Base-by-base conservation (phyloP, 2,888 invertebrate species). In the Drosophila phalerata region DNA sequence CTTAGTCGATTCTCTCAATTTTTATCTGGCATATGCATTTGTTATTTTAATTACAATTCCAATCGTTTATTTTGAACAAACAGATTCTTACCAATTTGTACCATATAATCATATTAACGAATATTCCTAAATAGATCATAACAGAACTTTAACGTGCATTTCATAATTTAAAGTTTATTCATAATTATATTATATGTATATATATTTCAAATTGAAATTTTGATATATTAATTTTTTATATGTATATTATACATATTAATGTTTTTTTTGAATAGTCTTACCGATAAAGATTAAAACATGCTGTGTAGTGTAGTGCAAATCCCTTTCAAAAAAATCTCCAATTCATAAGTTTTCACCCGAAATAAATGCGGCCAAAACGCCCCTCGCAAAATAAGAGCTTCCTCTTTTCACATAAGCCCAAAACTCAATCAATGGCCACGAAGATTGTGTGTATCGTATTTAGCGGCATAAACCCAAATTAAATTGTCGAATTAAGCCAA, bases 401-500 rank as follows among this genome's bases (percentile, higher is more conserved):
- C 84, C 88, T 83, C 84, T 86, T 88, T 84, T 86, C 84, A 71
- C 78, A 66, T 60, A 69, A 73, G 53, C 61, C 32, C 17, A 49
- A 64, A 61, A 55, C 42, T 55, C 55, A 45, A 45, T 53, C 61
- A 53, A 45, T 45, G 61, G 37, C 53, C 34, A 22, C 37, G n/a
- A 19, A 49, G 66, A 69, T 79, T 79, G 73, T 47, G 66, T 40
- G n/a, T n/a, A n/a, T 64, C 60, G 57, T 43, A 86, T 84, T 84
- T 83, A 67, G 86, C 60, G 60, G 80, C 84, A 70, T 70, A 89
- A 80, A 52, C 89, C 82, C 55, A 85, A 85, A 85, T 85, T 85
- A 89, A 87, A 85, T 85, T 85, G 85, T 85, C 85, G 88, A 82
- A 85, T 85, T 85, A 85, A 85, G 85, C 67, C 74, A 72, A 84